Percentiles rank a stretch among this genome's conserved stretches.
Evolutionary conservation across 2,113 vertebrate genomes (phyloP).

Genomic region (Phyllostomus discolor): DNA sequence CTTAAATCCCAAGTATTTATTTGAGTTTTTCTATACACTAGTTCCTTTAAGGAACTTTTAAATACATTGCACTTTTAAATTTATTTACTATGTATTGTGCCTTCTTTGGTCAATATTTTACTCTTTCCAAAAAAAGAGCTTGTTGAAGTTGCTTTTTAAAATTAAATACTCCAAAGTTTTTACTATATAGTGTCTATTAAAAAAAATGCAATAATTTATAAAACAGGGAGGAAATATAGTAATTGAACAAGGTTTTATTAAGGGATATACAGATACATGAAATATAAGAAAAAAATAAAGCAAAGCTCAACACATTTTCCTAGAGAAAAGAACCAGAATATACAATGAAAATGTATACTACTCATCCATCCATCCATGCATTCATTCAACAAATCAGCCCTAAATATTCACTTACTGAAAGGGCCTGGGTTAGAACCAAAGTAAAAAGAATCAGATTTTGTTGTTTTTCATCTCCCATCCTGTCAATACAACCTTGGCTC

Average conservation of each 20-base stretch:
- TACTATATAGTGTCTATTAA: neutral
- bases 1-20: neutral
- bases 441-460: neutral
- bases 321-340: neutral
- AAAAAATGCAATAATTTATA: neutral
- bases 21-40: neutral
- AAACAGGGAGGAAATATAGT: neutral
- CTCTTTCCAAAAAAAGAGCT: neutral
- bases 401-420: neutral
- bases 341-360: neutral
- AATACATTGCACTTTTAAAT: neutral
- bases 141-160: conserved; percentile 10
- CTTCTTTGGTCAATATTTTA: neutral
- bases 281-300: neutral
- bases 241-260: neutral
- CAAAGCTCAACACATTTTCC: neutral
- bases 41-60: neutral
- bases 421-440: neutral
- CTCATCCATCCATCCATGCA: neutral
- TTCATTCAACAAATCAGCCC: neutral
- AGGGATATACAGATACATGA: neutral
- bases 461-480: neutral
- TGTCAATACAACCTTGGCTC: neutral
- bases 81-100: neutral
- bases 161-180: neutral